phyloP scores from a whole-genome alignment of 2,797 vertebrate genomes.

The Coreius guichenoti region DNA sequence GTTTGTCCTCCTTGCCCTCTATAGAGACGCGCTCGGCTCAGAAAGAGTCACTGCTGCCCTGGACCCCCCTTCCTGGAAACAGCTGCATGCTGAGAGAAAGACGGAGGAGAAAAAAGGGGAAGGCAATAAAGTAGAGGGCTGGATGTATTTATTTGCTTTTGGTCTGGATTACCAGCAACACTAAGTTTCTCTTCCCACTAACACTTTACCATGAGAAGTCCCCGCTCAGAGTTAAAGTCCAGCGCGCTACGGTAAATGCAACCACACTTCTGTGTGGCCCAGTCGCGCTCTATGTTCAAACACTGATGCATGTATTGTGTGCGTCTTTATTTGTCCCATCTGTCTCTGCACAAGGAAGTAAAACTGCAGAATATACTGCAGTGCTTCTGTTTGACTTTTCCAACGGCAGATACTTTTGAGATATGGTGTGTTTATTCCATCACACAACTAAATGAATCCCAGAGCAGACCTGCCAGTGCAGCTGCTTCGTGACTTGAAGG shows the following conservation, averaged over 20 bases:
- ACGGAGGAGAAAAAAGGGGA: slow-evolving; percentile 27
- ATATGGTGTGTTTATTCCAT: slow-evolving; percentile 13
- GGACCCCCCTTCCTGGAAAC: slow-evolving; percentile 49
- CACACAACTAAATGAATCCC: slow-evolving; percentile 10
- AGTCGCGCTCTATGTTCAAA: not conserved
- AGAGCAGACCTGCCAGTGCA: slow-evolving; percentile 2
- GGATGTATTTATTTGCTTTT: slow-evolving; percentile 46
- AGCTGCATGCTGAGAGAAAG: slow-evolving; percentile 56
- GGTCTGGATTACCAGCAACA: slow-evolving; percentile 55
- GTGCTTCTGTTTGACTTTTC: slow-evolving; percentile 29
- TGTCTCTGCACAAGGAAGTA: slow-evolving; percentile 16
- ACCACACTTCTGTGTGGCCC: not conserved
- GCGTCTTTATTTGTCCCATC: slow-evolving; percentile 10
- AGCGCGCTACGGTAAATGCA: not conserved
- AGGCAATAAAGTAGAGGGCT: slow-evolving; percentile 45
- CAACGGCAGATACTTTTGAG: slow-evolving; percentile 4
- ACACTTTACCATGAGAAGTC: slow-evolving; percentile 35
- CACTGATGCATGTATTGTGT: not conserved
- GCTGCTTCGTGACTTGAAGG: slow-evolving; percentile 14
- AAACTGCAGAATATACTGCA: not conserved
- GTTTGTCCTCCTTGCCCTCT: slow-evolving; percentile 47
- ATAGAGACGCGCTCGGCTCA: slow-evolving; percentile 10
- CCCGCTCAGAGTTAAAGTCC: not conserved
- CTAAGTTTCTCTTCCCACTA: slow-evolving; percentile 56
- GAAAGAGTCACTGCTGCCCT: slow-evolving; percentile 11